Evolutionary conservation across 2,113 vertebrate genomes (phyloP).

Genomic region (Dolichotis patagonum): DNA sequence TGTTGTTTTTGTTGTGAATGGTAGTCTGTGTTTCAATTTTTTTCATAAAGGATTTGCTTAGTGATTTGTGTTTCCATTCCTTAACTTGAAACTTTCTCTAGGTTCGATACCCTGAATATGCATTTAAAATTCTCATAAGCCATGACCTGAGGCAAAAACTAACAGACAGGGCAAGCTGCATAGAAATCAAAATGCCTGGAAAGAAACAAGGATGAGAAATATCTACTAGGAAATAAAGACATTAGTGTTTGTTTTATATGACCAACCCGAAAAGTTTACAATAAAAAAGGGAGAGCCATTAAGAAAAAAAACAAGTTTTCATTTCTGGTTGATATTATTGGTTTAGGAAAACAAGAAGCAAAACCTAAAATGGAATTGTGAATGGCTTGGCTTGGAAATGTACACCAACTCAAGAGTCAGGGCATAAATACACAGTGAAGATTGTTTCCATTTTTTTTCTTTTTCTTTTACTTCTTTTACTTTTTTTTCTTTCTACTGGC

Average conservation of each 20-base stretch:
- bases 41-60: background rate
- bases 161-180: background rate
- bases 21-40: background rate
- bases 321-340: background rate
- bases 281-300: background rate
- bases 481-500: background rate
- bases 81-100: background rate
- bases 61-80: background rate
- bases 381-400: too few relatives aligned
- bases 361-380: too few relatives aligned
- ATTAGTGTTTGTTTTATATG: background rate
- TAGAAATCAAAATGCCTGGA: background rate
- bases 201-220: background rate
- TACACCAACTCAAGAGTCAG: too few relatives aligned
- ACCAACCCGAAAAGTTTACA: background rate
- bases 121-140: background rate
- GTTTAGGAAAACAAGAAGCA: too few relatives aligned
- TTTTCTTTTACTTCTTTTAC: background rate
- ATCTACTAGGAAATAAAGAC: background rate
- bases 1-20: background rate
- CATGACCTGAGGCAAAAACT: background rate
- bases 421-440: too few relatives aligned
- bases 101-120: background rate
- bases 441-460: too few relatives aligned
- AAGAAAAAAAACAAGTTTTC: background rate